Conservation (phyloP, 92 coral and sea anemone species). For the Siderastrea siderea region DNA sequence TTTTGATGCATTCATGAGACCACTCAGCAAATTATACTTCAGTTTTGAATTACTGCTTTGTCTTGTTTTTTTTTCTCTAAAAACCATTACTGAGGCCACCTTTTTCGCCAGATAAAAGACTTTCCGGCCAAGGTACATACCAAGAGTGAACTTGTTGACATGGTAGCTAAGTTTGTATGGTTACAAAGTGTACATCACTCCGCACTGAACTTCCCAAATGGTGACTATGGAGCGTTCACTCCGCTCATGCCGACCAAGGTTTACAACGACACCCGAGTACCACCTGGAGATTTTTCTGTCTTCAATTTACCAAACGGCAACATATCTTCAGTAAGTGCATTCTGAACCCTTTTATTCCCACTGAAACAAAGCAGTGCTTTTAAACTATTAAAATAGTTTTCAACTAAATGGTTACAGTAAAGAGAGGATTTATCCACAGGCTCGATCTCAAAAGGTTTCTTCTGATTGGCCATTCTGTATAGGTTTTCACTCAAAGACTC, state of each 20-base stretch:
- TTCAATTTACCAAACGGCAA: slow-evolving; percentile 79
- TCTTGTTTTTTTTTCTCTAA: too few species aligned
- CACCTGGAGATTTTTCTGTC: slow-evolving; percentile 73
- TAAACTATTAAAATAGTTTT: too few species aligned
- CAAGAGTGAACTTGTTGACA: slow-evolving; percentile 60
- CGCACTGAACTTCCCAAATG: slow-evolving; percentile 85
- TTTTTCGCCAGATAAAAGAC: slow-evolving; percentile 56
- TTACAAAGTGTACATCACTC: slow-evolving; percentile 80
- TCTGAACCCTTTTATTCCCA: background rate
- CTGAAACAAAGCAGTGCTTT: too few species aligned
- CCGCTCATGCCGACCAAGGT: slow-evolving; percentile 89
- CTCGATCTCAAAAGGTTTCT: too few species aligned
- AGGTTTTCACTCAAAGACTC: too few species aligned
- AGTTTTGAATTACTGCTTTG: too few species aligned
- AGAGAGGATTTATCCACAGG: too few species aligned
- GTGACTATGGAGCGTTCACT: slow-evolving; percentile 87
- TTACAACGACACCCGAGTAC: slow-evolving; percentile 88
- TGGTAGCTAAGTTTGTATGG: slow-evolving; percentile 79
- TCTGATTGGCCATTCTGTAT: too few species aligned
- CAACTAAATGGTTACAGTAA: too few species aligned
- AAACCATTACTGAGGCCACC: too few species aligned
- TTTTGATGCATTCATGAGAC: too few species aligned
- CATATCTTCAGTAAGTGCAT: slow-evolving; percentile 82
- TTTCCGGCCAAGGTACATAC: slow-evolving; percentile 65
- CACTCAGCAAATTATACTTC: too few species aligned